phyloP scores from a whole-genome alignment of 1,140 invertebrate genomes.

The Lepidurus couesii region DNA sequence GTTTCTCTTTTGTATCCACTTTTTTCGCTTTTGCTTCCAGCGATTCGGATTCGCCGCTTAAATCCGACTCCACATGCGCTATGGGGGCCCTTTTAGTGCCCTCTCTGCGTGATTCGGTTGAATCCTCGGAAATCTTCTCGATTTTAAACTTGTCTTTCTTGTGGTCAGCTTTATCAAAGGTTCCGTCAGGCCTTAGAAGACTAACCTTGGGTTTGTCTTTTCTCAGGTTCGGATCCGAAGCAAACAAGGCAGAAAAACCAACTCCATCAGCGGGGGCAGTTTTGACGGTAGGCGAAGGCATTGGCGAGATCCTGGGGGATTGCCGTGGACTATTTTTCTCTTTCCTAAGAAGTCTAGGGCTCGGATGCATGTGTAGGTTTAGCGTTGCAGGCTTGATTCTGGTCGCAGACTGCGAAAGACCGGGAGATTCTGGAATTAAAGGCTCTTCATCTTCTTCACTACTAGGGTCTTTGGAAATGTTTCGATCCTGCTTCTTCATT shows the following conservation, averaged over 20 bases:
- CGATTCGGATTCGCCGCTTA: not conserved
- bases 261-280: not conserved
- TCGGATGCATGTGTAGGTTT: not conserved
- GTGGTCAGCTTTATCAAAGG: not conserved
- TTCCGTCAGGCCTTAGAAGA: not conserved
- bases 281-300: constrained; percentile 10
- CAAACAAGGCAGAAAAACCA: constrained; percentile 17
- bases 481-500: constrained; percentile 7
- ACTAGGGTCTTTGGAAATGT: not conserved
- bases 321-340: constrained; percentile 21
- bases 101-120: constrained; percentile 16
- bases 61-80: not conserved
- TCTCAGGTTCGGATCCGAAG: not conserved
- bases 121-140: not conserved
- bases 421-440: constrained; percentile 24
- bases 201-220: not conserved
- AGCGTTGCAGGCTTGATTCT: not conserved
- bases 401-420: not conserved
- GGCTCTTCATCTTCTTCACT: constrained; percentile 29
- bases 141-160: not conserved
- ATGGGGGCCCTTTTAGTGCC: not conserved
- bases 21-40: not conserved
- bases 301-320: constrained; percentile 28
- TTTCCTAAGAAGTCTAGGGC: constrained; percentile 24
- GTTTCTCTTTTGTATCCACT: constrained; percentile 1